phyloP scores from a whole-genome alignment of 2,797 vertebrate genomes.

The Chaetodon trifasciatus region DNA sequence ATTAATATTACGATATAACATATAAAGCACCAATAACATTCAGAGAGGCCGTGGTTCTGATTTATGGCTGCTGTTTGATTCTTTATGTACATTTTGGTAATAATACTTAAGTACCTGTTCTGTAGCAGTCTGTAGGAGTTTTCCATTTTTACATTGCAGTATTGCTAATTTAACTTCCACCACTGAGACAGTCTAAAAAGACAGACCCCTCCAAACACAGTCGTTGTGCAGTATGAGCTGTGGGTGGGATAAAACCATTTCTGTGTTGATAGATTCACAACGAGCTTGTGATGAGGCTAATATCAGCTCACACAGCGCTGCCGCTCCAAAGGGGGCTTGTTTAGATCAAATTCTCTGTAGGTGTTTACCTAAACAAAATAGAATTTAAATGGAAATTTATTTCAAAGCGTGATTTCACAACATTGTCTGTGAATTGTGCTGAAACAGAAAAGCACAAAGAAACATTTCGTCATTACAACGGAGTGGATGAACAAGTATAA shows the following conservation, averaged over 20 bases:
- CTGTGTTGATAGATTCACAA: not conserved
- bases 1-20: not conserved
- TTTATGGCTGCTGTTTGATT: not conserved
- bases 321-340: not conserved
- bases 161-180: not conserved
- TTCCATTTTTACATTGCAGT: not conserved
- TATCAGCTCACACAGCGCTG: not conserved
- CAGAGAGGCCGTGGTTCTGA: not conserved
- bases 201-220: not conserved
- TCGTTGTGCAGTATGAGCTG: not conserved
- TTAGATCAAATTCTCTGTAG: not conserved
- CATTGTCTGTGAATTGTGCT: not conserved
- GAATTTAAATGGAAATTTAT: conserved; percentile 5
- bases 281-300: not conserved
- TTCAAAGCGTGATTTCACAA: not conserved
- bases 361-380: conserved; percentile 1
- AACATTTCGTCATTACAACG: conserved; percentile 13
- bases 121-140: not conserved
- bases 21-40: not conserved
- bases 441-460: conserved; percentile 15
- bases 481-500: conserved; percentile 14
- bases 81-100: not conserved
- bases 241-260: not conserved
- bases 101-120: not conserved
- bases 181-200: not conserved